Conservation (phyloP, 2,113 vertebrate genomes). For the Chrysochloris asiatica region DNA sequence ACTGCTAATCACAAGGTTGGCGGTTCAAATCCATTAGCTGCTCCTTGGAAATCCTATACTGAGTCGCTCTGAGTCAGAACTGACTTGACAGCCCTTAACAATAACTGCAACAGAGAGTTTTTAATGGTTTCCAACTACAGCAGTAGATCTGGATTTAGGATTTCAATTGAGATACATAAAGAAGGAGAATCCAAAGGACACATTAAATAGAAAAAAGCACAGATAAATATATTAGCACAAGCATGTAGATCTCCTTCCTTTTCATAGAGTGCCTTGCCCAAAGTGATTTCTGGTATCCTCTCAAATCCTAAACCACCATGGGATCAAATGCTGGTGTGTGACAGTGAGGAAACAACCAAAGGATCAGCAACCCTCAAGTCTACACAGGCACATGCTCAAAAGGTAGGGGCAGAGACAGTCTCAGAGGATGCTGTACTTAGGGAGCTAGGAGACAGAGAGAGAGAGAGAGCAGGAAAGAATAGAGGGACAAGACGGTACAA, state of each 20-base stretch:
- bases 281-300: not conserved
- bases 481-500: not conserved
- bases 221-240: not conserved
- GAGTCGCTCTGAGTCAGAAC: too few relatives aligned
- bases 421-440: not conserved
- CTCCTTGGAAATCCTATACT: too few relatives aligned
- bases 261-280: not conserved
- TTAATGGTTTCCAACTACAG: too few relatives aligned
- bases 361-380: not conserved
- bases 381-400: not conserved
- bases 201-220: not conserved
- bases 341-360: not conserved
- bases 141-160: too few relatives aligned
- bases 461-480: not conserved
- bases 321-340: not conserved
- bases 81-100: too few relatives aligned
- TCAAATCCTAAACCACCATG: not conserved
- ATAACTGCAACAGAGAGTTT: too few relatives aligned
- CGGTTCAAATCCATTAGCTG: too few relatives aligned
- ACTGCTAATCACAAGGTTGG: too few relatives aligned
- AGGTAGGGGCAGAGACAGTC: not conserved
- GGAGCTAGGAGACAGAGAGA: not conserved
- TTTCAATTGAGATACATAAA: not conserved
- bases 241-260: not conserved
- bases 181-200: slow-evolving; percentile 9